phyloP scores from a whole-genome alignment of 2,113 vertebrate species.

The Antechinus stuartii region DNA sequence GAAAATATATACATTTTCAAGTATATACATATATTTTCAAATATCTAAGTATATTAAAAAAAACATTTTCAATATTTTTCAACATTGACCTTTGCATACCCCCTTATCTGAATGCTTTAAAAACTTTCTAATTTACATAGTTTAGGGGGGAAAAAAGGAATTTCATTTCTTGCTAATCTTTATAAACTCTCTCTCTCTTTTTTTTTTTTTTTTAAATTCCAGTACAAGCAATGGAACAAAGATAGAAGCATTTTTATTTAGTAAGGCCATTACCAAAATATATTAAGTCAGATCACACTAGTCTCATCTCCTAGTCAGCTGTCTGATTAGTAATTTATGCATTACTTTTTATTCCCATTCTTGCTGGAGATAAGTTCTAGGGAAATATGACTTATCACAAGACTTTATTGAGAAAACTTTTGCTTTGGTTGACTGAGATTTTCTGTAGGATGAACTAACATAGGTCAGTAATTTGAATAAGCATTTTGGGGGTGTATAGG shows the following conservation, averaged over 20 bases:
- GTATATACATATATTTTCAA: neutral
- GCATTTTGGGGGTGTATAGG: neutral
- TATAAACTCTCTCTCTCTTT: too few species aligned
- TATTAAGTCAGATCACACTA: constrained; percentile 11
- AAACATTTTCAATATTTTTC: neutral
- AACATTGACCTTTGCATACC: too few species aligned
- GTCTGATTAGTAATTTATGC: constrained; percentile 47
- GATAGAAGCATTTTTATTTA: constrained; percentile 23
- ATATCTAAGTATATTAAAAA: too few species aligned
- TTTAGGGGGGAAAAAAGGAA: neutral
- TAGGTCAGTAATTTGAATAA: neutral
- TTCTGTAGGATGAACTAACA: neutral
- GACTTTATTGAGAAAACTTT: neutral
- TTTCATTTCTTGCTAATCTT: neutral
- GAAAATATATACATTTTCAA: neutral
- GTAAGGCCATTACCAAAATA: constrained; percentile 8
- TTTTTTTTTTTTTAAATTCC: neutral
- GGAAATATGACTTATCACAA: neutral
- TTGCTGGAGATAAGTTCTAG: neutral
- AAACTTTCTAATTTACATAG: neutral
- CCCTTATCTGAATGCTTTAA: neutral
- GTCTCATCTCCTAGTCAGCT: constrained; percentile 53
- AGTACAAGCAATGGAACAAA: neutral
- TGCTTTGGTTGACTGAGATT: neutral
- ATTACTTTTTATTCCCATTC: neutral